Evolutionary conservation across 2,113 vertebrate species (phyloP), one percentile per base, ranked within the genome.

Genomic region (Melanerpes aurifrons): DNA sequence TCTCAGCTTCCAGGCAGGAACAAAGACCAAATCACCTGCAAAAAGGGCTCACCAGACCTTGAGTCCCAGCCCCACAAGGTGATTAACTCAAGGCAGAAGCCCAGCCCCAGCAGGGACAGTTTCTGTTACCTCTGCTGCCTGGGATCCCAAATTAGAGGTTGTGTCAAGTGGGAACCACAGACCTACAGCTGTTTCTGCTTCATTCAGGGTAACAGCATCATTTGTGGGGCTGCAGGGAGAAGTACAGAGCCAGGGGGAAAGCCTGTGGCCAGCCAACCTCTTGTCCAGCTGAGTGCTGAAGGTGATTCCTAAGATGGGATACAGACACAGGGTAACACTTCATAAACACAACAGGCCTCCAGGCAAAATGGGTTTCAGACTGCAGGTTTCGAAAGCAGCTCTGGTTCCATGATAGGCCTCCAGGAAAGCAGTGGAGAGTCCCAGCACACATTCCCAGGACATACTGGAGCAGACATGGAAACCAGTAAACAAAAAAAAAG

Each of bases 401-500:
- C 24, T 54, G 4, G 2, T 88, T 80, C 73, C 32, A 78, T 2
- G 6, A 58, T 0, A 56, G 37, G 76, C 48, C 45, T 93, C 61
- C 50, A 1, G 5, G 86, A 62, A 77, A 21, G n/a, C 37, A 91
- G 14, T 1, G 0, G 29, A 58, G 72, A 90, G 37, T 78, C 62
- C 40, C 64, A 68, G 53, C 0, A 0, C 28, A 31, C 63, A 50
- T 93, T 93, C 91, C 90, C 77, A 86, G 80, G 50, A 68, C 29
- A 62, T 22, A 56, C 21, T 67, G 64, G 64, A 94, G 64, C 71
- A 94, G 75, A 66, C 61, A 66, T 14, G 58, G 91, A 88, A 93
- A 92, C 40, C 29, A 87, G 82, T 86, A 89, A 94, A 96, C 74
- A 91, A 31, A 91, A 91, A 91, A 35, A 84, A 61, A 88, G 48